These are phyloP conservation scores for Melinopterus prodromus DNA, from an alignment of 2,888 invertebrate genomes.

Conservation along the genomic window DNA sequence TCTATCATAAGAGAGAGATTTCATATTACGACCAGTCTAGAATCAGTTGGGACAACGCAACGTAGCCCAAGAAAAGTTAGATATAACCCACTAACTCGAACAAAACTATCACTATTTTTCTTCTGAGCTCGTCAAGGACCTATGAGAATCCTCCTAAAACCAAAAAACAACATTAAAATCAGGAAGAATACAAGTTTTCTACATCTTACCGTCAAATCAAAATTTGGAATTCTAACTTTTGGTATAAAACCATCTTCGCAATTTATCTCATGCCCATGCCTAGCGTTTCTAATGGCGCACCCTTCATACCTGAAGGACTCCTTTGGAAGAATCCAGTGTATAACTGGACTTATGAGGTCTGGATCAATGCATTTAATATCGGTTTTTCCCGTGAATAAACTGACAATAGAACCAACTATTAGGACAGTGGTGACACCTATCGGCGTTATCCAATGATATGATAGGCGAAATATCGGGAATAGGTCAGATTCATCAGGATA, in stretches of 20 bases:
- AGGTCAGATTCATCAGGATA: conserved; percentile 63
- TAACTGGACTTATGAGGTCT: conserved; percentile 68
- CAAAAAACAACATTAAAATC: not conserved
- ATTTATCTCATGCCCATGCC: conserved; percentile 28
- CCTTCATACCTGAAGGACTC: conserved; percentile 35
- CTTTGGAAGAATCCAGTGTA: conserved; percentile 61
- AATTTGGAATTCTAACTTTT: conserved; percentile 29
- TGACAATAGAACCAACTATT: conserved; percentile 72
- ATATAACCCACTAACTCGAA: not conserved
- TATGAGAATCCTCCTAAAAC: conserved; percentile 35
- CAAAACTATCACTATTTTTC: conserved; percentile 19
- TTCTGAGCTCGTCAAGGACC: conserved; percentile 31
- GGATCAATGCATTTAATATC: conserved; percentile 65
- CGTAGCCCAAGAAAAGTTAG: not conserved
- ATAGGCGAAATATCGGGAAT: conserved; percentile 79
- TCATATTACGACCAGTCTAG: not conserved
- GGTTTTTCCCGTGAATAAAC: conserved; percentile 65
- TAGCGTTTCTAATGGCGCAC: conserved; percentile 33
- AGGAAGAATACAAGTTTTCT: not conserved
- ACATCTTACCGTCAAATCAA: conserved; percentile 34
- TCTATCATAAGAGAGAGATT: not conserved
- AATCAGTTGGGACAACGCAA: not conserved
- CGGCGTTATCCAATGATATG: conserved; percentile 85
- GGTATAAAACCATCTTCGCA: conserved; percentile 31
- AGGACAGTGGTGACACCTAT: conserved; percentile 74